Base-by-base conservation (phyloP, 2,888 invertebrate species). In the Agrochola lychnidis region DNA sequence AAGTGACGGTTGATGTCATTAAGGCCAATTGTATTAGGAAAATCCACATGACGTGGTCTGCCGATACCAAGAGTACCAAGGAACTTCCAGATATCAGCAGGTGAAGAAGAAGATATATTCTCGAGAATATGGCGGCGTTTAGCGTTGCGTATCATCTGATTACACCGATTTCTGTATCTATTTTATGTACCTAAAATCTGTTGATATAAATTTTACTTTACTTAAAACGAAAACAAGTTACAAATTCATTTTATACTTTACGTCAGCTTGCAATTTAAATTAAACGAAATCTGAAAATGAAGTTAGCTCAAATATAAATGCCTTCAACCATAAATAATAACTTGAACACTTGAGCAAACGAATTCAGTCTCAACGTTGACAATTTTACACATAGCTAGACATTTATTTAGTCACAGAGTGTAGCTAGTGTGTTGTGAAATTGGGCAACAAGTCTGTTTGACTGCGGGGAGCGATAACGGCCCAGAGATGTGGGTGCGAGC, bases 371-470 rank as follows among this genome's bases (percentile, higher is more conserved):
- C 68, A 19, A 64, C 59, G 59, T 53, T 64, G 79, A 87, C 73
- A 84, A 87, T 86, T 84, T 86, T 69, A 79, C 88, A 84, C 87
- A 81, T 75, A 71, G 82, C 77, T 81, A 72, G 73, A 66, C 79
- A 81, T 83, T 84, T 79, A 72, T 87, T 87, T 67, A 72, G 61
- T 63, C 45, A 22, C 62, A 56, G 68, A 22, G 78, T 63, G 79
- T 51, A 70, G 53, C 70, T 70, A 76, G 70, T 81, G 76, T 84
- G 63, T 88, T 84, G 87, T 87, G 82, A 88, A 87, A 88, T 87
- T 88, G 75, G 87, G 72, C 78, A 86, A 87, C 86, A 87, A 88
- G 76, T 79, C 73, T 68, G 61, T 74, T 70, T 76, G 76, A 68
- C 48, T 79, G 81, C 67, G 70, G 66, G 57, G 62, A 63, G 69